These are phyloP conservation scores for Brachionichthys hirsutus DNA, from an alignment of 2,113 vertebrate genomes.

Conservation along the genomic window DNA sequence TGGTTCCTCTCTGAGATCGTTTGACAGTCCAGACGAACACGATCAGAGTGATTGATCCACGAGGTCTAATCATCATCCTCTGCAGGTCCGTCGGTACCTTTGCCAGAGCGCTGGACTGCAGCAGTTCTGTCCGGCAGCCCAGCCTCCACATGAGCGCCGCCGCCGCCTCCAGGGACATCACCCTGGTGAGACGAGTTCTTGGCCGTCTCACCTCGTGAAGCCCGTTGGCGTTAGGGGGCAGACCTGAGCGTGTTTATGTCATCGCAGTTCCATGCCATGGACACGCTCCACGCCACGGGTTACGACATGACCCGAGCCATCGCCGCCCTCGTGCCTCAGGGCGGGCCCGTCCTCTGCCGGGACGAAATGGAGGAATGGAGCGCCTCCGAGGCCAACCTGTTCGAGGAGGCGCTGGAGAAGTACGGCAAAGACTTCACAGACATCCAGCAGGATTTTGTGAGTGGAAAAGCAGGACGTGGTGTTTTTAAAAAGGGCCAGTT, in stretches of 20 bases:
- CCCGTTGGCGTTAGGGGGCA: too few species aligned
- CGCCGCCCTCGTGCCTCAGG: slow-evolving; percentile 94
- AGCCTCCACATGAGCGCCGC: slow-evolving; percentile 85
- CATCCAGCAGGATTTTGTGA: slow-evolving; percentile 98
- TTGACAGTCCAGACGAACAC: too few species aligned
- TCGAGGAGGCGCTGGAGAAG: slow-evolving; percentile 97
- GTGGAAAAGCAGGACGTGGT: slow-evolving; percentile 51
- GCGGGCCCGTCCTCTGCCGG: slow-evolving; percentile 94
- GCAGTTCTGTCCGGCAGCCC: slow-evolving; percentile 82
- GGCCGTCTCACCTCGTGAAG: too few species aligned
- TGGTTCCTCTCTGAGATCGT: too few species aligned
- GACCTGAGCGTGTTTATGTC: neutral
- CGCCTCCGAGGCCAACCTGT: slow-evolving; percentile 95
- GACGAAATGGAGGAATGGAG: slow-evolving; percentile 99
- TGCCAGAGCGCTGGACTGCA: slow-evolving; percentile 82
- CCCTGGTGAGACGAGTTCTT: slow-evolving; percentile 68
- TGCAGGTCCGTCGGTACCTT: slow-evolving; percentile 81
- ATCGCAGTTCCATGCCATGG: slow-evolving; percentile 95
- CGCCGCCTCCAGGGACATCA: slow-evolving; percentile 83
- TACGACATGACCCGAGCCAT: slow-evolving; percentile 97
- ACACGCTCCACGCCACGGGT: slow-evolving; percentile 90
- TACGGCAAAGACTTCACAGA: slow-evolving; percentile 99
- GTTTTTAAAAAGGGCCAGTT: neutral
- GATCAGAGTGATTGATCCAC: too few species aligned
- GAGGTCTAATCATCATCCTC: neutral